Base-by-base conservation (phyloP, 2,113 vertebrate genomes). In the Apistogramma diplotaenia region DNA sequence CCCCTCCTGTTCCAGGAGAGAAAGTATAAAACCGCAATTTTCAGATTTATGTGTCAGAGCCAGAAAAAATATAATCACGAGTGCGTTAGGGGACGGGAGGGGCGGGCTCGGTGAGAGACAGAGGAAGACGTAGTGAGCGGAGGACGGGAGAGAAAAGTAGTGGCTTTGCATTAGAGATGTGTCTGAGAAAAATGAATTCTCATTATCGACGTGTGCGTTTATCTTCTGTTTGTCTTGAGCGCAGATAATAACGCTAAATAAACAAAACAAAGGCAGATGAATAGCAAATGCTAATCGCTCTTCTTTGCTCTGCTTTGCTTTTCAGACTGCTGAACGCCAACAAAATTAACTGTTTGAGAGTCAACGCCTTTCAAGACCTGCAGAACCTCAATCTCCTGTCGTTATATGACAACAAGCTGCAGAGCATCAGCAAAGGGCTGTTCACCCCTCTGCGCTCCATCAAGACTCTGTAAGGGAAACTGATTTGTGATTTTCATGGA, bases 361-460 rank as follows among this genome's bases (percentile, higher is more conserved):
- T 99, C 75, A 99, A 99, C 95, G 97, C 98, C 49, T 99, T 99
- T 93, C 97, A 99, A 93, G 98, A 99, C 93, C 96, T 99, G 43
- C 98, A 99, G 95, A 99, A 96, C 93, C 97, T 99, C 92, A 98
- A 97, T 89, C 95, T 99, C 89, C 96, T 99, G 82, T 99, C 98
- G 4, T 94, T 99, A 62, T 99, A 99, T 6, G 98, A 99, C 96
- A 99, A 99, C 96, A 99, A 99, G 87, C 95, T 99, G 76, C 98
- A 99, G 91, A 99, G 97, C 37, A 96, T 99, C 95, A 98, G 97
- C 94, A 99, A 99, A 92, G 98, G 98, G 40, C 96, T 99, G 86
- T 99, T 99, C 75, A 73, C 95, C 3, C 97, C 98, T 9, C 97
- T 99, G 67, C 97, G 97, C 84, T 93, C 98, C 81, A 97, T 99